These are phyloP conservation scores for Pararge aegeria DNA, from an alignment of 1,140 invertebrate genomes.

Conservation along the genomic window DNA sequence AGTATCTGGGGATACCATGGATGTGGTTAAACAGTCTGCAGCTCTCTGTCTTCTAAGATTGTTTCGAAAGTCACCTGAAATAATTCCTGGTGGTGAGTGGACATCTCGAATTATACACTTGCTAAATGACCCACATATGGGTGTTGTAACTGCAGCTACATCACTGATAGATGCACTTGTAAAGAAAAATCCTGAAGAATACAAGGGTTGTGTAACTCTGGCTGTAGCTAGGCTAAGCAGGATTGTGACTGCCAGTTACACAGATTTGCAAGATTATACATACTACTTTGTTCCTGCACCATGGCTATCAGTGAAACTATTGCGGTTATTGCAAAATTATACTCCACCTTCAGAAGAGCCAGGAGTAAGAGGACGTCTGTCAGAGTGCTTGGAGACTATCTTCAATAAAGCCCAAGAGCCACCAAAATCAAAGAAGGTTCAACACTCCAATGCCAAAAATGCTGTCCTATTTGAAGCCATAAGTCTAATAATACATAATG, in stretches of 20 bases:
- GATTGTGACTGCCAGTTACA: conserved; percentile 99
- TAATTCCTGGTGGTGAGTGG: conserved; percentile 99
- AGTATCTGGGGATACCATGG: conserved; percentile 99
- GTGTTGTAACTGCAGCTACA: conserved; percentile 98
- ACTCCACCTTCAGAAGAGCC: conserved; percentile 97
- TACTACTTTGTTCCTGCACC: conserved; percentile 99
- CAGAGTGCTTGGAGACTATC: conserved; percentile 99
- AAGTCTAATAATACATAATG: conserved; percentile 99
- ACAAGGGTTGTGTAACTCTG: conserved; percentile 98
- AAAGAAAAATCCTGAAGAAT: conserved; percentile 99
- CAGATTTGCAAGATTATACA: conserved; percentile 99
- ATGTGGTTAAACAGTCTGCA: conserved; percentile 99
- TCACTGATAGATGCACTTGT: conserved; percentile 99
- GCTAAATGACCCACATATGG: conserved; percentile 99
- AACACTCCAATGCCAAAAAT: conserved; percentile 99
- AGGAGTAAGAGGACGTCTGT: conserved; percentile 95
- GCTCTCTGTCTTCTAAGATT: conserved; percentile 96
- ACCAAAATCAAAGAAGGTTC: conserved; percentile 99
- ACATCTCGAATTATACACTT: conserved; percentile 99
- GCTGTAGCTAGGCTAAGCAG: conserved; percentile 98
- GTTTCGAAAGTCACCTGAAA: conserved; percentile 95
- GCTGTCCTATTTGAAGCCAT: conserved; percentile 99
- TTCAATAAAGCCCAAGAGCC: conserved; percentile 99
- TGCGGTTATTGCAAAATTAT: conserved; percentile 98
- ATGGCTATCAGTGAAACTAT: conserved; percentile 99